Evolutionary conservation across 2,113 vertebrate species (phyloP).

Genomic region (Bufo gargarizans): DNA sequence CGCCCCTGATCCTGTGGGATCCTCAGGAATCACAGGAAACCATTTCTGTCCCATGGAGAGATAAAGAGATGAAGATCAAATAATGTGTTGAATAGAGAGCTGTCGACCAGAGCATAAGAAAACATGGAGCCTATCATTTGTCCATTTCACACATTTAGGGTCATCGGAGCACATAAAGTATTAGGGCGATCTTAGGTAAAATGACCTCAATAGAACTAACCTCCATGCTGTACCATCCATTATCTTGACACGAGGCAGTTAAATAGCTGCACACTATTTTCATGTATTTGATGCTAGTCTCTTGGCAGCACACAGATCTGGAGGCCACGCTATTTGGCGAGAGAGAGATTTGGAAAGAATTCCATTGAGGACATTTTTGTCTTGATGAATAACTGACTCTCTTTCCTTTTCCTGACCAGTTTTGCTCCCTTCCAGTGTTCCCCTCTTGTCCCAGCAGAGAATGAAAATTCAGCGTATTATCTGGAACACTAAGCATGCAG

Average conservation of each 20-base stretch:
- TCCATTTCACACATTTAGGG: neutral
- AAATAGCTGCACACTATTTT: slow-evolving; percentile 31
- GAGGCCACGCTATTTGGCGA: slow-evolving; percentile 50
- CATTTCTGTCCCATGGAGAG: too few relatives aligned
- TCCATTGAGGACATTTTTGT: slow-evolving; percentile 55
- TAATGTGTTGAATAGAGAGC: too few relatives aligned
- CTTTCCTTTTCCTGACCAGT: slow-evolving; percentile 46
- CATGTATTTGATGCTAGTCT: slow-evolving; percentile 22
- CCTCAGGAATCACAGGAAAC: too few relatives aligned
- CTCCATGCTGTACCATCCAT: neutral
- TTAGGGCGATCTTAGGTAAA: neutral
- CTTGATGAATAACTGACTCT: slow-evolving; percentile 35
- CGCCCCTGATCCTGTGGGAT: too few relatives aligned
- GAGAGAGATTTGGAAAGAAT: slow-evolving; percentile 42
- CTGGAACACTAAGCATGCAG: slow-evolving; percentile 1
- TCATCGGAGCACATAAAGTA: neutral
- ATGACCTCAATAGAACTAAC: neutral
- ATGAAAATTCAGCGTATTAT: neutral
- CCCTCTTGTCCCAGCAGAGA: neutral
- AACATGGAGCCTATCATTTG: too few relatives aligned
- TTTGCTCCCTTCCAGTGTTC: slow-evolving; percentile 41
- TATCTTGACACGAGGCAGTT: slow-evolving; percentile 15
- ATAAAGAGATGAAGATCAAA: too few relatives aligned
- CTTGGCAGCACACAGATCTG: slow-evolving; percentile 33
- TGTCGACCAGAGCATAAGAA: too few relatives aligned